Percentiles rank a stretch among this genome's conserved stretches.
phyloP scores from a whole-genome alignment of 2,113 vertebrate genomes.

The Otis tarda region DNA sequence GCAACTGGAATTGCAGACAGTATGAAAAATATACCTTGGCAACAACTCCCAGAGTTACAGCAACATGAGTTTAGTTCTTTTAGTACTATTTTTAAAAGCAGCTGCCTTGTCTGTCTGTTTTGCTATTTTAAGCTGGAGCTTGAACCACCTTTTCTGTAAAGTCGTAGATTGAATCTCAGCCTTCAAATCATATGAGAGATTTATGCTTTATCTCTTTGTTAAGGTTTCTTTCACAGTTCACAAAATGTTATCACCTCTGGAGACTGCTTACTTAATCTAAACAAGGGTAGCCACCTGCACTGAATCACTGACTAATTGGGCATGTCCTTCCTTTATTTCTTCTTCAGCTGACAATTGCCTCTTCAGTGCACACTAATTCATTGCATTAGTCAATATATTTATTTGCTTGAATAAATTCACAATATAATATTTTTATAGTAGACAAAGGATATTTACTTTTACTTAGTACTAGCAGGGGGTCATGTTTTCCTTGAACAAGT shows the following conservation, averaged over 20 bases:
- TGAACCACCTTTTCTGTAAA: neutral
- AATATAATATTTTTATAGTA: neutral
- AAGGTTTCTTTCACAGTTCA: neutral
- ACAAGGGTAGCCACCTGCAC: neutral
- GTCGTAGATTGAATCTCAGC: neutral
- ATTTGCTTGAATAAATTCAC: neutral
- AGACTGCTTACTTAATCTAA: conserved; percentile 8
- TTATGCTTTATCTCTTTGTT: neutral
- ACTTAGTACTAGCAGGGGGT: neutral
- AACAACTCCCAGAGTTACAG: neutral
- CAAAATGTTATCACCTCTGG: neutral
- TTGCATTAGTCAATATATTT: neutral
- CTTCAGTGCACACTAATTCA: neutral
- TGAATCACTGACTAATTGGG: conserved; percentile 39
- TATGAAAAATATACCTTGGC: neutral
- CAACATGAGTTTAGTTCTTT: neutral
- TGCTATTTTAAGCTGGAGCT: neutral
- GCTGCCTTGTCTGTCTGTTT: neutral
- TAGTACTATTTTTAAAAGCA: neutral
- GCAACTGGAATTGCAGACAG: neutral
- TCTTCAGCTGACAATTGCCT: neutral
- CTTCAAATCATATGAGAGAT: neutral
- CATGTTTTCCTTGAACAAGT: neutral
- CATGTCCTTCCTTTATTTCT: neutral
- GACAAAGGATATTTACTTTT: neutral